Base-by-base conservation (phyloP, 2,797 vertebrate genomes). In the Telmatherina bonti region DNA sequence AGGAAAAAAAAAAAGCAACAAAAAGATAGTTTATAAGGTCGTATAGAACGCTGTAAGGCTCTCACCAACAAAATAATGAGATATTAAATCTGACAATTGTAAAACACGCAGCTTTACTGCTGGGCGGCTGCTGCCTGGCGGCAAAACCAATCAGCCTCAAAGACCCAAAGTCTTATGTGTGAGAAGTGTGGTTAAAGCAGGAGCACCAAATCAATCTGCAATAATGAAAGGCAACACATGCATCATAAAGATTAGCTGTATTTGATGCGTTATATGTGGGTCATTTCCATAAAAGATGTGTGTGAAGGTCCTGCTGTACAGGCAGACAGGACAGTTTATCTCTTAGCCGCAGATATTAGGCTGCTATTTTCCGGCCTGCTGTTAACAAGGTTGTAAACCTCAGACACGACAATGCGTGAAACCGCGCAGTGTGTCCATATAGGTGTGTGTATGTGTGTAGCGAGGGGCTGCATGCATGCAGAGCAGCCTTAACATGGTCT, bases 311-410 rank as follows among this genome's bases (percentile, higher is more conserved):
- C 67, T 27, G 69, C 67, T 4, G 67, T 57, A 49, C 10, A 18
- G 55, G 75, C 71, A 11, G 65, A 49, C 62, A 58, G 64, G 79
- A 47, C 67, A 24, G 55, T 79, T 85, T 86, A 85, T 86, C 80
- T 85, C 70, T 49, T 15, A 15, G 71, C 64, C 33, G n/a, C 87
- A 88, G 78, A 85, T 72, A 82, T 84, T 82, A 65, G 80, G 71
- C 73, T 62, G 66, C 77, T 67, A 55, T 73, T 66, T 79, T 66
- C 78, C 56, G 20, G 67, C 67, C 67, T 67, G 75, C 75, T 78
- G 84, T 83, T 86, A 88, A 86, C 79, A 81, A 81, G 81, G 80
- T 58, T 75, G 83, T 83, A 81, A 89, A 88, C 38, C 74, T 72
- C 60, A 71, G 56, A 75, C 49, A 63, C 30, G 45, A 80, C 73